A percentile compares a stretch with the other conserved stretches of the same genome.
phyloP scores from a whole-genome alignment of 1,140 invertebrate genomes.

The Anastatus disparis region DNA sequence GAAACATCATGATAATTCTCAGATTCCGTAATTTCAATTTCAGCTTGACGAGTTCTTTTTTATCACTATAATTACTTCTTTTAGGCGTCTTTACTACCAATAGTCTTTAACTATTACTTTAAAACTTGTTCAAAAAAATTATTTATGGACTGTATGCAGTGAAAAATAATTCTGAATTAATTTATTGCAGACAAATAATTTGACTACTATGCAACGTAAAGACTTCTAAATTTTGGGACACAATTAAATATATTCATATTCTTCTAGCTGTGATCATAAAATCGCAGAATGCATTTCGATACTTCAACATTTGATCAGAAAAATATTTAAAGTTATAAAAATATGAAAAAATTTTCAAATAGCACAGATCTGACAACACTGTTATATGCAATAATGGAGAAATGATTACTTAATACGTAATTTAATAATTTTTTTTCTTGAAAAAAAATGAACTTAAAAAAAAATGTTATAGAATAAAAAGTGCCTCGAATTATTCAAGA shows the following conservation, averaged over 20 bases:
- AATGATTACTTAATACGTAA: too few relatives aligned
- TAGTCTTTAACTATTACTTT: too few relatives aligned
- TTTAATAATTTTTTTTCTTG: neutral
- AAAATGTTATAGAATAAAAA: neutral
- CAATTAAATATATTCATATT: neutral
- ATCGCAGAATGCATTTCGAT: too few relatives aligned
- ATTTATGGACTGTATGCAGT: too few relatives aligned
- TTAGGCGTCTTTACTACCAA: neutral
- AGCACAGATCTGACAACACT: neutral
- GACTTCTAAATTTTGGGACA: too few relatives aligned
- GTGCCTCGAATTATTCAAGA: neutral
- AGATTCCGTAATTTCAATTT: neutral
- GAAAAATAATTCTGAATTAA: too few relatives aligned
- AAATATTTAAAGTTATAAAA: neutral
- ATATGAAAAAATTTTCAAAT: neutral
- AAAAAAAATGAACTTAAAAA: neutral
- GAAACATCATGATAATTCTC: too few relatives aligned
- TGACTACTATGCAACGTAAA: too few relatives aligned
- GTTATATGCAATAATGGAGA: neutral
- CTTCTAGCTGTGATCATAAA: too few relatives aligned
- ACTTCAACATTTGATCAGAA: too few relatives aligned
- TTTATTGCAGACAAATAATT: too few relatives aligned
- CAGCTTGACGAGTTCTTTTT: neutral
- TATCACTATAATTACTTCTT: neutral
- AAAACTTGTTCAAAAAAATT: neutral